A percentile compares a stretch with the other conserved stretches of the same genome.
These are phyloP conservation scores for Plecotus auritus DNA, from an alignment of 2,113 vertebrate species.

Conservation along the genomic window DNA sequence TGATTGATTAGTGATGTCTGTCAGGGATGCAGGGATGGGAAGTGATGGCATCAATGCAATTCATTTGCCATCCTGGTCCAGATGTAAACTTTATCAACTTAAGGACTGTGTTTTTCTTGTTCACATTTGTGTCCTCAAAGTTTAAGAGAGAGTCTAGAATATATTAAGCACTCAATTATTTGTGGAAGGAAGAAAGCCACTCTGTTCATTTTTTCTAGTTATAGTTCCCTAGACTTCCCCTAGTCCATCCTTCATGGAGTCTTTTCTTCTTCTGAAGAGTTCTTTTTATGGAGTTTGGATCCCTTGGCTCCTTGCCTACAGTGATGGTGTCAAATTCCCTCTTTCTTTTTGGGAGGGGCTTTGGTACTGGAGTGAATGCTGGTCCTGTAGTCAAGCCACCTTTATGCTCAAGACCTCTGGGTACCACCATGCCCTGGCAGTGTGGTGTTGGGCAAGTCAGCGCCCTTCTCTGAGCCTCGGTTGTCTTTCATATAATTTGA, in stretches of 20 bases:
- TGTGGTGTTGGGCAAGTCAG: not conserved
- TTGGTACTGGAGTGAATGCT: too few species aligned
- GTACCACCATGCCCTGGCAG: too few species aligned
- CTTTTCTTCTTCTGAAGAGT: not conserved
- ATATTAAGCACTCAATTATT: not conserved
- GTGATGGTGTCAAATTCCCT: not conserved
- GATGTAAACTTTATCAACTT: not conserved
- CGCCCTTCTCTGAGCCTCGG: not conserved
- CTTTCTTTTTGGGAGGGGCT: not conserved
- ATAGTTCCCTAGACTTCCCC: not conserved
- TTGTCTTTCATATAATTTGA: not conserved
- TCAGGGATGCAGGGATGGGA: not conserved
- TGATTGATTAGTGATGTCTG: constrained; percentile 27
- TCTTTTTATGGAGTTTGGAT: not conserved
- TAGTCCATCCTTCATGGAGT: not conserved
- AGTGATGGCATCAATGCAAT: not conserved
- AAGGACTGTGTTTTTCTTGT: not conserved
- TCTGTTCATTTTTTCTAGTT: not conserved
- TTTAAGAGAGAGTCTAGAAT: constrained; percentile 25
- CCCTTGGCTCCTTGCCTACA: not conserved
- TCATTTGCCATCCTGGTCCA: not conserved
- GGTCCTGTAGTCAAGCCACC: too few species aligned
- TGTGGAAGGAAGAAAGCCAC: not conserved
- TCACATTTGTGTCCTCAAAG: not conserved
- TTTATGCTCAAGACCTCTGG: not conserved